Evolutionary conservation across 2,888 invertebrate species (phyloP), one percentile per base, ranked within the genome.

Genomic region (Drosophila birchii): DNA sequence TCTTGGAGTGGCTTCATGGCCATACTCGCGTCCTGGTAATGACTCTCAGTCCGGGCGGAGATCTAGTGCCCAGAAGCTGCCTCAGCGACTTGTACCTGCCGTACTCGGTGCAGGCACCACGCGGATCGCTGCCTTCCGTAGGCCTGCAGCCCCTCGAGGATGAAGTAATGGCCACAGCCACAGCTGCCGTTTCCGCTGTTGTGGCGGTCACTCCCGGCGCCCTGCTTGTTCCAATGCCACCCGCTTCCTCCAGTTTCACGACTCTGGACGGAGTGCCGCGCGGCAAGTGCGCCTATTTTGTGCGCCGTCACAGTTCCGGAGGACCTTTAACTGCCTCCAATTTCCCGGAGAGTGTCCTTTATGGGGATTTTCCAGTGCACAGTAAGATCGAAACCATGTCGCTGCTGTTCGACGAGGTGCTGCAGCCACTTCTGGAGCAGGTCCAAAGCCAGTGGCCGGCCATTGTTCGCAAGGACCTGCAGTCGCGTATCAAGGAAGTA

Each of bases 371-470:
- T 92, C 95, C 96, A 0, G 94, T 95, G 3, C 92, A 92, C 67
- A 95, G 95, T 82, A 95, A 96, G 34, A 93, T 96, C 9, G 95
- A 96, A 88, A 96, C 96, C 87, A 91, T 96, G 43, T 94, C 95
- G 34, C 93, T 95, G 41, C 93, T 96, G 79, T 94, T 96, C 9
- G 96, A 96, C 80, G 95, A 96, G 87, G 94, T 96, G 34, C 95
- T 96, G 66, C 94, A 95, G 12, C 96, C 97, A 1, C 90, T 97
- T 56, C 92, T 97, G 36, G 95, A 95, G 49, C 96, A 96, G 91
- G 94, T 95, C 90, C 95, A 95, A 79, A 92, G 90, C 53, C 94
- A 94, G 5, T 97, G 96, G 97, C 96, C 97, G 0, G 93, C 94
- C 75, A 94, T 95, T 36, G 95, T 96, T 3, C 93, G 94, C 29